These are phyloP conservation scores for Aphidius ervi DNA, from an alignment of 1,140 invertebrate species.

Conservation along the genomic window DNA sequence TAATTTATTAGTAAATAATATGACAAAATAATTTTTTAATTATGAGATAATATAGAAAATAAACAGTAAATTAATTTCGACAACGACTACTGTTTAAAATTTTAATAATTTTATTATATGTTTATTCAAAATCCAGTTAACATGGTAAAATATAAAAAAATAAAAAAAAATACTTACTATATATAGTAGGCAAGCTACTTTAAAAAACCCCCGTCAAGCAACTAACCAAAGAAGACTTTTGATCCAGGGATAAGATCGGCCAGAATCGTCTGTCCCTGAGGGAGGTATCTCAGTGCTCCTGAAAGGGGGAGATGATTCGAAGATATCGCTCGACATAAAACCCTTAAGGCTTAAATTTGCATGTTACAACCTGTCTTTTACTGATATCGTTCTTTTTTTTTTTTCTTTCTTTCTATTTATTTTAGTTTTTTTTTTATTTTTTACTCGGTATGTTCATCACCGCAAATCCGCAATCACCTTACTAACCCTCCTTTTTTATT, in stretches of 20 bases:
- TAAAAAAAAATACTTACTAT: no score
- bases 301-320: conserved; percentile 44
- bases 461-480: conserved; percentile 21
- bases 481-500: conserved; percentile 12
- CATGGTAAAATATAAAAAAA: no score
- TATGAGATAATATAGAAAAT: no score
- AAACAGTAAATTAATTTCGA: no score
- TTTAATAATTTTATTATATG: no score
- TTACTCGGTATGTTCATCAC: conserved; percentile 21
- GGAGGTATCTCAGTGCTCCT: conserved; percentile 21
- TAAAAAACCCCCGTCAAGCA: no score
- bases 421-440: conserved; percentile 1
- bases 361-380: conserved; percentile 46
- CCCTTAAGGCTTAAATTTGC: conserved; percentile 54
- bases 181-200: no score
- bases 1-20: no score
- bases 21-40: no score
- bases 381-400: conserved; percentile 25
- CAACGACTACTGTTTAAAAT: no score
- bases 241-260: conserved; percentile 28
- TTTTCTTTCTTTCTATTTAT: conserved; percentile 22
- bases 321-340: conserved; percentile 53
- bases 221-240: conserved; percentile 16
- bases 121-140: no score
- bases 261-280: conserved; percentile 20